Base-by-base conservation (phyloP, 1,140 invertebrate species). In the Brachionus plicatilis region DNA sequence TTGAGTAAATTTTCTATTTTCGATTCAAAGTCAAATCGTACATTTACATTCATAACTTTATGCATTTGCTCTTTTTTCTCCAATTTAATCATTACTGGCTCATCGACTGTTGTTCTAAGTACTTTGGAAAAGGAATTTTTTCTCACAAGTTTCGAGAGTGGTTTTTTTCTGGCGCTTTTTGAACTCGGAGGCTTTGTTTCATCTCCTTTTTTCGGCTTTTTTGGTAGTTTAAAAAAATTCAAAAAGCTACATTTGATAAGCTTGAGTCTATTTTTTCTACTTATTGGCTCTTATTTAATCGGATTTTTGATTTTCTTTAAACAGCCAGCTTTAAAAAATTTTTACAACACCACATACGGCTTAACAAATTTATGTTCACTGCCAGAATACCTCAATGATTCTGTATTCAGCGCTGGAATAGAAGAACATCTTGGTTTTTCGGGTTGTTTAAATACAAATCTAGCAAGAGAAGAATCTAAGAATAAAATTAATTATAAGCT, bases 1-100 rank as follows among this genome's bases (percentile, higher is more conserved):
- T 14, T 17, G 47, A 4, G 47, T 53, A 53, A 53, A 53, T 53
- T 53, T 53, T 53, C 47, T 17, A 17, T 53, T 53, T 53, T 53
- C 27, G 17, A 20, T 20, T 60, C 17, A 9, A 7, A 20, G 6
- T 20, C 3, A 41, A 75, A 75, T 75, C 41, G 70, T 1, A 17
- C 14, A 56, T 78, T 78, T 78, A 27, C 75, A 14, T 78, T 53
- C 37, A 1, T 56, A 29, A n/a, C 37, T 29, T 56, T 78, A 78
- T 78, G 75, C 29, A 37, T 78, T 29, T 78, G 75, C 17, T 29
- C 24, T 33, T 78, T 78, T 78, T 33, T 78, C 27, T 11, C 47
- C 47, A 78, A 78, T 78, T 78, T 78, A 17, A 53, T 53, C 11
- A 53, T 78, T n/a, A 78, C 45, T 33, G 75, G 75, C 9, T 33